Conservation (phyloP, 2,113 vertebrate genomes). For the Uropsilus gracilis region DNA sequence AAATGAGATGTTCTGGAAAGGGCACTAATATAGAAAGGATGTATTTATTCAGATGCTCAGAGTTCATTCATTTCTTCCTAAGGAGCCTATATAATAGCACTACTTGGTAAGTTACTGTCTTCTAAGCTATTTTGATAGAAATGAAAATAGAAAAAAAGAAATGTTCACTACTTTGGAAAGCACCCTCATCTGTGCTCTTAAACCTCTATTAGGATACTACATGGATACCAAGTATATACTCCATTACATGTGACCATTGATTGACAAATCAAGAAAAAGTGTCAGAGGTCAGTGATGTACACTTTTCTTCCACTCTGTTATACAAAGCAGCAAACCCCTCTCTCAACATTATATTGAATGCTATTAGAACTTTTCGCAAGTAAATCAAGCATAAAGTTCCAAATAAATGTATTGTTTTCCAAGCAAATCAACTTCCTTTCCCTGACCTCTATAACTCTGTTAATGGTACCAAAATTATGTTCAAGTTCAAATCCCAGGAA, state of each 20-base stretch:
- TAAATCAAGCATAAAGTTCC: not conserved
- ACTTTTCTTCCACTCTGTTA: not conserved
- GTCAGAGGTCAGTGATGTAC: not conserved
- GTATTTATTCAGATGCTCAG: not conserved
- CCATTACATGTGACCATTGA: not conserved
- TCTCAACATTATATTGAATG: not conserved
- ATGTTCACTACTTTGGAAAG: not conserved
- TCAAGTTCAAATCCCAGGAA: not conserved
- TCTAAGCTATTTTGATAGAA: not conserved
- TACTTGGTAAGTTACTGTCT: not conserved
- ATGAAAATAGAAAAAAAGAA: not conserved
- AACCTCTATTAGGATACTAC: not conserved
- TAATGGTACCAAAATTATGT: not conserved
- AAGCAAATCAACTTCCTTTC: not conserved
- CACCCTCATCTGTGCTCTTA: not conserved
- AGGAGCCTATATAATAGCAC: not conserved
- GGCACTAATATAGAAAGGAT: not conserved
- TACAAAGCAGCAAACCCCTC: not conserved
- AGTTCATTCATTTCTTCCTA: not conserved
- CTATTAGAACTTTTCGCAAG: not conserved
- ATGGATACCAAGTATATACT: not conserved
- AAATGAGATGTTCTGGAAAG: conserved; percentile 31
- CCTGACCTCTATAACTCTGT: not conserved
- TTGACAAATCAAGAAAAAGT: not conserved
- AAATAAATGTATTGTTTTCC: not conserved